Evolutionary conservation across 2,888 invertebrate genomes (phyloP).

Genomic region (Oscheius myriophilus): DNA sequence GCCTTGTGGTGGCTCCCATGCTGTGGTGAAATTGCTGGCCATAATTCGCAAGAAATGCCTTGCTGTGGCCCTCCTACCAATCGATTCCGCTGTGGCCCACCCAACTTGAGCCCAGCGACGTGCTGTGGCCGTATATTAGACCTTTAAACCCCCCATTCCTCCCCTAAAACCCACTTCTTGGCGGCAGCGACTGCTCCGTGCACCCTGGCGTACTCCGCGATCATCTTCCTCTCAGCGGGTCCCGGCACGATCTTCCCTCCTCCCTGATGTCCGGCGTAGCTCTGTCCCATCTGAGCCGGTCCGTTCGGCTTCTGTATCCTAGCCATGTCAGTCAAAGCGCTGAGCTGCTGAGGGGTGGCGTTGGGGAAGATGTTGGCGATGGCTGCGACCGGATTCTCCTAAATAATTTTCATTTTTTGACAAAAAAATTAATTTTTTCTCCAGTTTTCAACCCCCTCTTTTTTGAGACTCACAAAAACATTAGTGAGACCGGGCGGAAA

Average conservation of each 20-base stretch:
- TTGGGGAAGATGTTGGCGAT: constrained; percentile 40
- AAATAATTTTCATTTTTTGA: neutral
- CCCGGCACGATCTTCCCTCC: constrained; percentile 41
- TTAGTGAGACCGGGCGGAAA: neutral
- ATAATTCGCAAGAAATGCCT: no score
- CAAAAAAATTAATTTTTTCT: neutral
- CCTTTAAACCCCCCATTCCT: neutral
- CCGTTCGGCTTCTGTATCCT: constrained; percentile 24
- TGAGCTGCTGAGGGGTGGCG: constrained; percentile 36
- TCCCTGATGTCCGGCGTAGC: constrained; percentile 5
- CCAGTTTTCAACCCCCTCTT: no score
- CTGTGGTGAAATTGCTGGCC: no score
- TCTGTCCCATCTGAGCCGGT: constrained; percentile 12
- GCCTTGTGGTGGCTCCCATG: no score
- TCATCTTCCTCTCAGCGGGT: constrained; percentile 31
- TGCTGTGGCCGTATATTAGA: no score
- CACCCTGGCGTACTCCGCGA: constrained; percentile 38
- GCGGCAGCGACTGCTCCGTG: constrained; percentile 31
- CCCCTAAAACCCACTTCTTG: constrained; percentile 1
- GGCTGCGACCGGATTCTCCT: constrained; percentile 31
- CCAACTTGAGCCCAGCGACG: no score
- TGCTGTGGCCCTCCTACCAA: no score
- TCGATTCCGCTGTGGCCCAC: no score
- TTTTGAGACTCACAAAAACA: neutral
- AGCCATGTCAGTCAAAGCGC: constrained; percentile 39